phyloP scores from a whole-genome alignment of 1,140 invertebrate genomes.

The Homarus americanus region DNA sequence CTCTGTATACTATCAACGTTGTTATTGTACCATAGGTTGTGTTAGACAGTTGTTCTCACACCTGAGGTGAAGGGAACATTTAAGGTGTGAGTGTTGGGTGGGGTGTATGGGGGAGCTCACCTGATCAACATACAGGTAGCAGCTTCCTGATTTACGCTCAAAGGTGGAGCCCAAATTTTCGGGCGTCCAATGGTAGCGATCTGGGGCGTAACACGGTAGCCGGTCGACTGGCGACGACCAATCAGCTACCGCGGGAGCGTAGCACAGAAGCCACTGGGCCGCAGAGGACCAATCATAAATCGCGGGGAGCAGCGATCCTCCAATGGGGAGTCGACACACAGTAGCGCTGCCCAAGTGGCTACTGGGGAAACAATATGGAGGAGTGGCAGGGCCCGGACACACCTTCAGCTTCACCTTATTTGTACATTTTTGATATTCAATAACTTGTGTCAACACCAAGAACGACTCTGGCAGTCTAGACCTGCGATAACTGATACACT shows the following conservation, averaged over 20 bases:
- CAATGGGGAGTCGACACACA: slow-evolving; percentile 68
- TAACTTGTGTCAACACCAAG: no score
- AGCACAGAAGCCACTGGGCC: slow-evolving; percentile 69
- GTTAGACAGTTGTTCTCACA: no score
- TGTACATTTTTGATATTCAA: not conserved
- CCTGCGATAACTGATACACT: no score
- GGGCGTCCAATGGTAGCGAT: slow-evolving; percentile 65
- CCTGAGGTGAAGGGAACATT: no score
- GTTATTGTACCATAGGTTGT: no score
- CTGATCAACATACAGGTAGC: slow-evolving; percentile 24
- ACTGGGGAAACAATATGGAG: slow-evolving; percentile 70
- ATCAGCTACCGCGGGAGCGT: slow-evolving; percentile 64
- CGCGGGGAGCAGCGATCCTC: slow-evolving; percentile 67
- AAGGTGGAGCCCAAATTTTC: slow-evolving; percentile 37
- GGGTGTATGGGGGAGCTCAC: not conserved
- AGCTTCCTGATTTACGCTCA: slow-evolving; percentile 49
- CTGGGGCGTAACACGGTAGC: slow-evolving; percentile 65
- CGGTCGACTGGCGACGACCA: slow-evolving; percentile 51
- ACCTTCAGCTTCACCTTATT: not conserved
- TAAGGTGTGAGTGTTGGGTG: no score
- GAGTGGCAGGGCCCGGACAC: not conserved
- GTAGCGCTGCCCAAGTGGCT: slow-evolving; percentile 69
- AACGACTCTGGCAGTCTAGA: no score
- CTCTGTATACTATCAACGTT: no score
- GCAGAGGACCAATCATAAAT: slow-evolving; percentile 68